Base-by-base conservation (phyloP, 2,888 invertebrate species). In the Mamestra brassicae region DNA sequence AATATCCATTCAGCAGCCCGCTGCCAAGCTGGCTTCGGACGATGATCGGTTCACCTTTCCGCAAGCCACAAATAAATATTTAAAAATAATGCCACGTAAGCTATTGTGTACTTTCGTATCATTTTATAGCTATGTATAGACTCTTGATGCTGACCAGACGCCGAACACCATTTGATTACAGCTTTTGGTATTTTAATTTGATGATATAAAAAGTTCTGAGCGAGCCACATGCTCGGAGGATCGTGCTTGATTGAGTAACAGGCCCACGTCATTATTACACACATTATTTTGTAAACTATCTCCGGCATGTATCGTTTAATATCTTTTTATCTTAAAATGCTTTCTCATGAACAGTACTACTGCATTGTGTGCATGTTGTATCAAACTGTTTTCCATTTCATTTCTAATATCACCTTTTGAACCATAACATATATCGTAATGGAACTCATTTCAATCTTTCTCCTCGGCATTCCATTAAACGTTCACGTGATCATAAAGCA, bases 161-260 rank as follows among this genome's bases (percentile, higher is more conserved):
- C 85, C 85, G 76, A 74, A 79, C 82, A 87, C 88, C 86, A 89
- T 91, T 91, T 81, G 66, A 84, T 80, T 77, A 87, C 83, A 89
- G 86, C 89, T 85, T 86, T 88, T 79, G 92, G 91, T 89, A 90
- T 91, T 92, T 91, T 92, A 92, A 92, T 92, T 91, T 87, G 89
- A 89, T 85, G 88, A 84, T 91, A 90, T 91, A 91, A 91, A 91
- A 93, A 86, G 75, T 74, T 68, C 62, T 63, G 67, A 74, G 71
- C 86, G 77, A 67, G 76, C 80, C 83, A 80, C 81, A 76, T 76
- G 81, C 64, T 60, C 66, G 17, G 71, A 71, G 75, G 61, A 82
- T 65, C 60, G 74, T 55, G 64, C 78, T 71, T 65, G 81, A 81
- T 87, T 86, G 86, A 75, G 87, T 87, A 87, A 87, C 79, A 76